These are phyloP conservation scores for Campylomormyrus numenius DNA, from an alignment of 2,113 vertebrate species.

Conservation along the genomic window DNA sequence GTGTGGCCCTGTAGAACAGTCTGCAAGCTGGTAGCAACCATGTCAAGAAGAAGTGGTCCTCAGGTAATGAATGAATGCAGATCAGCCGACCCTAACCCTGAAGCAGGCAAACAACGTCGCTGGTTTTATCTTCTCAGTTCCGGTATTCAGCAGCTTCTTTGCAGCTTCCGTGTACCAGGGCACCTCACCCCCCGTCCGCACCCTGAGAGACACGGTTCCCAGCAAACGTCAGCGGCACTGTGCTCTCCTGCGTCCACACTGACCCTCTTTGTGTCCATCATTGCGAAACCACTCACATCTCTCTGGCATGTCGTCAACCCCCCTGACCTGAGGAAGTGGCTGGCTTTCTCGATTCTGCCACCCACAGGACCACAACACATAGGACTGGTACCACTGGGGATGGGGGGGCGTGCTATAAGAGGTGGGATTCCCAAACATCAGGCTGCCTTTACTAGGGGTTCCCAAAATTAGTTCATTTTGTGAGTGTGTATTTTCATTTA, in stretches of 20 bases:
- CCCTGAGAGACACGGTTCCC: not conserved
- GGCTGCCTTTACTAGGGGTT: not conserved
- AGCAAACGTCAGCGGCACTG: too few relatives aligned
- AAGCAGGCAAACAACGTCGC: not conserved
- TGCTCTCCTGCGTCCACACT: not conserved
- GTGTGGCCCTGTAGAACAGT: not conserved
- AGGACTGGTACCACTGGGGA: not conserved
- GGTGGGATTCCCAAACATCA: not conserved
- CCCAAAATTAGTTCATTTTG: not conserved
- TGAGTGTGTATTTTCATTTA: not conserved
- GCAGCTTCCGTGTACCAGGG: not conserved
- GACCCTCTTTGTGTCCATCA: not conserved
- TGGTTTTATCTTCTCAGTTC: not conserved
- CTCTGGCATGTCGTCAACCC: not conserved
- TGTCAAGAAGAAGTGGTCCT: not conserved
- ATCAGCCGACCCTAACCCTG: not conserved
- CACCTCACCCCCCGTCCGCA: not conserved
- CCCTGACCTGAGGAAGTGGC: not conserved
- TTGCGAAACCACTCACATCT: constrained; percentile 12
- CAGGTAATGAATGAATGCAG: not conserved
- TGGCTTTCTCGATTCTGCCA: constrained; percentile 2
- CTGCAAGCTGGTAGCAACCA: not conserved
- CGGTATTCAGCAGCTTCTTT: not conserved
- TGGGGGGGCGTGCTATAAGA: not conserved
- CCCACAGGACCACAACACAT: not conserved